phyloP scores from a whole-genome alignment of 1,140 invertebrate species.

The Triops longicaudatus region DNA sequence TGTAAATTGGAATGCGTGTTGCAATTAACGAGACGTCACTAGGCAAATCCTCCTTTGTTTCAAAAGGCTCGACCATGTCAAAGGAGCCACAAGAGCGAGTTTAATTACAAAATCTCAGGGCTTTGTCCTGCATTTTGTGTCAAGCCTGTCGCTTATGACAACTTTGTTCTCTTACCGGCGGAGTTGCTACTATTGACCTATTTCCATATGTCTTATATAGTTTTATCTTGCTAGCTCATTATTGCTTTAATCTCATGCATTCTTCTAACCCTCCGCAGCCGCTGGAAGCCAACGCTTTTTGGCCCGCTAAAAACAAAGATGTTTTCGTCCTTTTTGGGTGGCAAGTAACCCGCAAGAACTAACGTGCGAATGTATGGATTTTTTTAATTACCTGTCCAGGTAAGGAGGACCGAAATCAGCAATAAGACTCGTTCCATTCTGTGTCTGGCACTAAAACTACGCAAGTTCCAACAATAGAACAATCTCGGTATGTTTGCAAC shows the following conservation, averaged over 20 bases:
- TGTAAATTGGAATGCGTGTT: slow-evolving; percentile 15
- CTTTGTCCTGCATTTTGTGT: slow-evolving; percentile 6
- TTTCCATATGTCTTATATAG: not conserved
- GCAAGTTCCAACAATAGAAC: not conserved
- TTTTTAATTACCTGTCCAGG: not conserved
- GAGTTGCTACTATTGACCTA: not conserved
- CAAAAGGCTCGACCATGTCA: slow-evolving; percentile 3
- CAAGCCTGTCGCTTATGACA: slow-evolving; percentile 10
- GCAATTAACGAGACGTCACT: slow-evolving; percentile 14
- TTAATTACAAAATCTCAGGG: slow-evolving; percentile 8
- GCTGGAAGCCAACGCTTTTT: no score
- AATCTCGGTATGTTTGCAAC: not conserved
- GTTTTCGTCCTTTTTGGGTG: no score
- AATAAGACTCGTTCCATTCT: not conserved
- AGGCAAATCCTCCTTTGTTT: slow-evolving; percentile 15
- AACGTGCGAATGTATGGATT: not conserved
- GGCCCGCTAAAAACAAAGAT: no score
- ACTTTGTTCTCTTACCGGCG: not conserved
- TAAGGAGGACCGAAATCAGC: not conserved
- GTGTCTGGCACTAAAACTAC: not conserved
- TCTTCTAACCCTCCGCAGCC: not conserved
- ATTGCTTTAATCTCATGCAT: not conserved
- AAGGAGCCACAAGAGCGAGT: slow-evolving; percentile 10
- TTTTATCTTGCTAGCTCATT: not conserved
- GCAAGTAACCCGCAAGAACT: no score